phyloP scores from a whole-genome alignment of 1,140 invertebrate species.

The Pemphigus obesinymphae region DNA sequence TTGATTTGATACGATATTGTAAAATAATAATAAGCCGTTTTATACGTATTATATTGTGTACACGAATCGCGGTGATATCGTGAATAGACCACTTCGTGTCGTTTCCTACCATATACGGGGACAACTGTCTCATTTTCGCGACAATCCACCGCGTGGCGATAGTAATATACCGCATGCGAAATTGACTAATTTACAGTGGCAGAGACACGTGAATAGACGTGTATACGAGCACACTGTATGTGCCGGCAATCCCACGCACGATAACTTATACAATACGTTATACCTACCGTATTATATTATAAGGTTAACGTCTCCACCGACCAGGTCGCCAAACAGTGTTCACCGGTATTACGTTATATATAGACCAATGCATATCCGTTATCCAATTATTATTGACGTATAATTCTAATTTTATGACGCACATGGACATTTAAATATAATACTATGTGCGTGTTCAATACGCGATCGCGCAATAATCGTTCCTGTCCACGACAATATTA shows the following conservation, averaged over 20 bases:
- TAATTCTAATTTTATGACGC: too few species aligned
- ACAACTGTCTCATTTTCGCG: conserved; percentile 1
- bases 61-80: too few species aligned
- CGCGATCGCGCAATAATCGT: too few species aligned
- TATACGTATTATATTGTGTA: neutral
- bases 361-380: too few species aligned
- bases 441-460: too few species aligned
- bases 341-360: neutral
- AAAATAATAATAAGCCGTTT: too few species aligned
- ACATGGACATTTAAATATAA: too few species aligned
- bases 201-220: neutral
- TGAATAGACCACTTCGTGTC: neutral
- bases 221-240: neutral
- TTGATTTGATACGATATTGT: too few species aligned
- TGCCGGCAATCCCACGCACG: neutral
- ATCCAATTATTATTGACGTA: too few species aligned
- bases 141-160: neutral
- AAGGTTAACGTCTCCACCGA: neutral
- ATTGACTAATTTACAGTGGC: conserved; percentile 7
- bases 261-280: neutral
- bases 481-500: too few species aligned
- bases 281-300: neutral
- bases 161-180: neutral
- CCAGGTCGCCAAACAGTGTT: too few species aligned
- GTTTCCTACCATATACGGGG: conserved; percentile 1